Percentiles rank a stretch among this genome's conserved stretches.
phyloP scores from a whole-genome alignment of 1,140 invertebrate genomes.

The Lordiphosa collinella region DNA sequence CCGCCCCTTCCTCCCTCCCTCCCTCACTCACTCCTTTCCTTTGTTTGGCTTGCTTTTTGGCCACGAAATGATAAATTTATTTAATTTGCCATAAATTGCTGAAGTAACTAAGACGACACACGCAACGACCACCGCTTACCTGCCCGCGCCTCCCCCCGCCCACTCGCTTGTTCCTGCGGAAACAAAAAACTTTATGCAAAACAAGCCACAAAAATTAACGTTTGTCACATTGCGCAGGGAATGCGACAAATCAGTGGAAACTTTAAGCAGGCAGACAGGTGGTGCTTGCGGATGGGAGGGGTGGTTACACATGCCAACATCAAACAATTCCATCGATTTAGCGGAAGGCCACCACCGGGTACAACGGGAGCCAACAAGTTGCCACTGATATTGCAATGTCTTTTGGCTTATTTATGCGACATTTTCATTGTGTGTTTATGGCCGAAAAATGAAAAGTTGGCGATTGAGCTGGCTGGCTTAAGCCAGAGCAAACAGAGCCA shows the following conservation, averaged over 20 bases:
- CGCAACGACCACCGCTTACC: conserved; percentile 30
- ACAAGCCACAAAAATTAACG: conserved; percentile 76
- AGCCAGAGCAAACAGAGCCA: conserved; percentile 53
- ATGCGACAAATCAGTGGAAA: conserved; percentile 73
- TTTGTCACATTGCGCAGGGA: conserved; percentile 74
- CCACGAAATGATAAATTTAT: conserved; percentile 74
- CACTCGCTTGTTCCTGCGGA: neutral
- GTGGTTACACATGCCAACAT: conserved; percentile 45
- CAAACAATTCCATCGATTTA: conserved; percentile 69
- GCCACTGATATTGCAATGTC: conserved; percentile 25
- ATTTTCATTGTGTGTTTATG: conserved; percentile 74
- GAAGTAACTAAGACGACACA: conserved; percentile 72
- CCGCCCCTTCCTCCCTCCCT: neutral
- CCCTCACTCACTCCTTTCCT: neutral
- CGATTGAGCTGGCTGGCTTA: conserved; percentile 9
- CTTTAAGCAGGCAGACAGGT: conserved; percentile 40
- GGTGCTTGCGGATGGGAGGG: neutral
- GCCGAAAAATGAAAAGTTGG: conserved; percentile 23
- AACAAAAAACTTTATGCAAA: conserved; percentile 69
- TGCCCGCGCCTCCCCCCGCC: neutral
- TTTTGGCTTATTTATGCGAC: conserved; percentile 66
- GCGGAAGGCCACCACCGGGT: conserved; percentile 3
- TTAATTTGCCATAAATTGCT: conserved; percentile 77
- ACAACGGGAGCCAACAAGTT: conserved; percentile 53
- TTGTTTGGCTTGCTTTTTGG: neutral